Evolutionary conservation across 2,113 vertebrate species (phyloP), one percentile per base, ranked within the genome.

Genomic region (Neoarius graeffei): DNA sequence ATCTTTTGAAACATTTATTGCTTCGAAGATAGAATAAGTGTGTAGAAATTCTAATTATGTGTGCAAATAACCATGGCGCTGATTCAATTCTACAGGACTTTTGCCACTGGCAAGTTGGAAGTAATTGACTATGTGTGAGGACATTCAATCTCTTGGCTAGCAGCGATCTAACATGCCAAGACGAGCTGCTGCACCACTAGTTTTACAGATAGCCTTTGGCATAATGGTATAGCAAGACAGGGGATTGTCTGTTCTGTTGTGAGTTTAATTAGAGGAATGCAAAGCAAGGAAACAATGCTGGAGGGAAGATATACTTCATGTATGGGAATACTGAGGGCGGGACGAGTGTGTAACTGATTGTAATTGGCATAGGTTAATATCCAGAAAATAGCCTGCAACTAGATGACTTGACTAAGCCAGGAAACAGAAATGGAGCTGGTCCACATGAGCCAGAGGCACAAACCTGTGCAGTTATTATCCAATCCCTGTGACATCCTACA

Each of bases 211-310:
- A 84, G 85, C 90, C 89, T 25, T 48, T 83, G 89, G 90, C 88
- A 88, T 56, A 81, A 57, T 42, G 67, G 81, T 71, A 86, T 81
- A 69, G 69, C 83, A 4, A 83, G 82, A 56, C 77, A 81, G 57
- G 76, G 73, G 79, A 48, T 85, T 88, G 66, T 87, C 30, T 71
- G 60, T 87, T 87, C 80, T 56, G 86, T 62, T 87, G 88, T 85
- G 48, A 73, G 85, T 57, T 88, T 91, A 91, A 92, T 88, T 91
- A 84, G 85, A 88, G 77, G 74, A 52, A 54, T 80, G 79, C 81
- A 84, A 76, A 83, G 80, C 81, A 66, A 83, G 77, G 67, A 81
- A 60, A 62, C 52, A 87, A 62, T 0, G 60, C 86, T 80, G 27
- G 81, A 62, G 83, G 86, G 81, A 83, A 73, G 67, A 71, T 15